These are phyloP conservation scores for Typhlichthys subterraneus DNA, from an alignment of 2,797 vertebrate genomes.

Conservation along the genomic window DNA sequence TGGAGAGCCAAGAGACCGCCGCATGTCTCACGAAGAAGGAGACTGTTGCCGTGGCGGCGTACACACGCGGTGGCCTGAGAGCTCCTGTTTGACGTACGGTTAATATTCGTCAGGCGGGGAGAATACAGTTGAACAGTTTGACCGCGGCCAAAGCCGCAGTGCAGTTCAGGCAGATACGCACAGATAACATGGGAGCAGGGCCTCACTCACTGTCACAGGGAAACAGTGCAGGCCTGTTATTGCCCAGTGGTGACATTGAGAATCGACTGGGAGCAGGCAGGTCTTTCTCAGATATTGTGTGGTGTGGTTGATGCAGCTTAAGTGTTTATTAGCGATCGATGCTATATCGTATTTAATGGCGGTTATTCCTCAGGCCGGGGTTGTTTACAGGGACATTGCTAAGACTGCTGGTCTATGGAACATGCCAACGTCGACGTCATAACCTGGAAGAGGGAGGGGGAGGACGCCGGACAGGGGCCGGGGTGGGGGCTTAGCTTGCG, in stretches of 20 bases:
- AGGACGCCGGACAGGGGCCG: background rate
- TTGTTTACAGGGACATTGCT: background rate
- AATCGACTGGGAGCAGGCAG: background rate
- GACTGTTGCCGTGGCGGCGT: constrained; percentile 40
- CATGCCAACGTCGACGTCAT: constrained; percentile 29
- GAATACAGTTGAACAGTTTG: constrained; percentile 12
- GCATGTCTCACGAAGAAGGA: constrained; percentile 43
- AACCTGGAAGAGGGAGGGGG: constrained; percentile 35
- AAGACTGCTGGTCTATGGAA: constrained; percentile 36
- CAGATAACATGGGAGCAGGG: constrained; percentile 15
- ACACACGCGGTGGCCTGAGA: constrained; percentile 21
- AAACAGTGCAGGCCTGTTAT: constrained; percentile 8
- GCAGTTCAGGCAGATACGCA: constrained; percentile 35
- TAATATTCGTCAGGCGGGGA: no score
- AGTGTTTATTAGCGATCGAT: no score
- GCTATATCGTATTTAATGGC: no score
- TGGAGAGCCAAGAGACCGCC: constrained; percentile 60
- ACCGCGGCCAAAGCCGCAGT: constrained; percentile 22
- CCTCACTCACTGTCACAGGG: constrained; percentile 11
- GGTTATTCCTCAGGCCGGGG: background rate
- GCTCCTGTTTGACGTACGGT: background rate
- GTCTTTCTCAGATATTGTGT: no score
- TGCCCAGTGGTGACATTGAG: constrained; percentile 4
- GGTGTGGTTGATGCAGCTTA: no score
- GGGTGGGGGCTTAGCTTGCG: background rate